Evolutionary conservation across 2,797 vertebrate species (phyloP).

Genomic region (Hydrophis major): DNA sequence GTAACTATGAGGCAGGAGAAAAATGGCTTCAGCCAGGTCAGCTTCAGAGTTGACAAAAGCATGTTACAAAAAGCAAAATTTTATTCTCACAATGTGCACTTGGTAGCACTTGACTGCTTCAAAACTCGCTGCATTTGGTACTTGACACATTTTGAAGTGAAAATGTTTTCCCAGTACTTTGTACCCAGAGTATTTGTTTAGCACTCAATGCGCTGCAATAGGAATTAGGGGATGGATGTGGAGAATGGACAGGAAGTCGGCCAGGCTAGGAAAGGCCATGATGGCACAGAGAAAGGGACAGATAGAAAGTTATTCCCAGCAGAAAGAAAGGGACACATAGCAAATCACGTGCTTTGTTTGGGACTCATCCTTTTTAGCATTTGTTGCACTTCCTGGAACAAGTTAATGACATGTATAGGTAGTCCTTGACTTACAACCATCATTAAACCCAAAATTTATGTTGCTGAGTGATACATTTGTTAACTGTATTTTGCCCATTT

Average conservation of each 20-base stretch:
- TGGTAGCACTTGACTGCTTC: background rate
- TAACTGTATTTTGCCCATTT: background rate
- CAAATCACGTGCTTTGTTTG: background rate
- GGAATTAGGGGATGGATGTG: background rate
- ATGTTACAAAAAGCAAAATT: conserved; percentile 29
- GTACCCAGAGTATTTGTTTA: background rate
- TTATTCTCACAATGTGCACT: conserved; percentile 35
- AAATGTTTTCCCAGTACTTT: background rate
- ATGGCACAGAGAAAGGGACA: background rate
- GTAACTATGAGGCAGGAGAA: too few species aligned
- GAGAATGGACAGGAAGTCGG: background rate
- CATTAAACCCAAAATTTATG: background rate
- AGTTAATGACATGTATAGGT: background rate
- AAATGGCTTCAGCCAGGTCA: too few species aligned
- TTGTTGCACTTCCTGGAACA: background rate
- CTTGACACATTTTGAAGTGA: background rate
- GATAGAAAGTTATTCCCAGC: background rate
- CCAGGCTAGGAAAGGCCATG: background rate
- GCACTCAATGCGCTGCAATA: background rate
- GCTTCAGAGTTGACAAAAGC: background rate
- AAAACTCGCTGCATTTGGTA: background rate
- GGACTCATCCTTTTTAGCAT: background rate
- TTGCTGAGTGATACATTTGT: background rate
- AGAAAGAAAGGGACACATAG: background rate
- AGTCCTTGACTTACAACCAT: background rate